Base-by-base conservation (phyloP, 1,140 invertebrate species). In the Teleogryllus occipitalis region DNA sequence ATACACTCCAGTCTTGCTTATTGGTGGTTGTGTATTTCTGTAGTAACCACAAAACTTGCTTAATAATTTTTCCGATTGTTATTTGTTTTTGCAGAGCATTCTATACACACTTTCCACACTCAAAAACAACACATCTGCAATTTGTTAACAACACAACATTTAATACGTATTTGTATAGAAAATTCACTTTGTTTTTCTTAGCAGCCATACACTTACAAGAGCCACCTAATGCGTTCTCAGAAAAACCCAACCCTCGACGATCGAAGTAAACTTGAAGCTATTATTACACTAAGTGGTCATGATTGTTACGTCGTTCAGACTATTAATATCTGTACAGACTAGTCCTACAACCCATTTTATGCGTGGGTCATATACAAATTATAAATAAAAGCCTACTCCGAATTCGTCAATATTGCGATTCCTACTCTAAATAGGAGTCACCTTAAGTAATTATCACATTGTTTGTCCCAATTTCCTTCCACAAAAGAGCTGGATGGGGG, bases 51-150 rank as follows among this genome's bases (percentile, higher is more conserved):
- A 65, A 65, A 65, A 65, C 54, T 39, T 65, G 54, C 54, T 14
- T 65, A 65, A 65, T 65, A 65, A 14, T 65, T 65, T 65, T 65
- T 65, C 54, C 54, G 18, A 14, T 65, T 65, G 54, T 65, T 65
- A 65, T 18, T 65, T 65, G 54, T 65, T 65, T 65, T 65, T 65
- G 18, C 54, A 65, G 54, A 65, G 54, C 54, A 14, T 65, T 65
- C 54, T 65, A 65, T 65, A 65, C 54, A 65, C 54, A 65, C 54
- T 65, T 65, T 65, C 54, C 54, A 65, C 54, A 65, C 54, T 65
- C 54, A 65, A 65, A 65, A 65, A 65, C 54, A 65, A 65, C 54
- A 65, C 54, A 14, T 65, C 54, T 65, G 54, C 54, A 65, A 39
- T 65, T 65, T 65, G 54, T 18, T 18, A 65, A 65, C 54, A 65